Evolutionary conservation across 1,140 invertebrate genomes (phyloP).

Genomic region (Scaptodrosophila lebanonensis): DNA sequence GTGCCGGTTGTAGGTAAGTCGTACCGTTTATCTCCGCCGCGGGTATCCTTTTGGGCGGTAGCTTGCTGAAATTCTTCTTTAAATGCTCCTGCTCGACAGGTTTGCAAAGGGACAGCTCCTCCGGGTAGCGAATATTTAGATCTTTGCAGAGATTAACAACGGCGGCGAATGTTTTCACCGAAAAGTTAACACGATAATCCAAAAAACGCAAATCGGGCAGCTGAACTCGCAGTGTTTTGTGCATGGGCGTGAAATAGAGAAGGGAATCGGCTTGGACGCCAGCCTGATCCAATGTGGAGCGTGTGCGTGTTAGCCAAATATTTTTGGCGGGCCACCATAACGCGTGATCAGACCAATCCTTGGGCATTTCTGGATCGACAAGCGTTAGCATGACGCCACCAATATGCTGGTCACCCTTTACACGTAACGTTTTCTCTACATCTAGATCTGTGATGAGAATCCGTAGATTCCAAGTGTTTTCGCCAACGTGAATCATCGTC

Average conservation of each 20-base stretch:
- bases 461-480: slow-evolving; percentile 97
- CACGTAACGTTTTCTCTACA: slow-evolving; percentile 92
- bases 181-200: slow-evolving; percentile 97
- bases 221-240: slow-evolving; percentile 94
- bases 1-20: slow-evolving; percentile 78
- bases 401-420: slow-evolving; percentile 98
- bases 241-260: slow-evolving; percentile 99
- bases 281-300: slow-evolving; percentile 97
- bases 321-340: slow-evolving; percentile 99
- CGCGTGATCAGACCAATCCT: slow-evolving; percentile 99
- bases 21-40: slow-evolving; percentile 75
- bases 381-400: slow-evolving; percentile 99
- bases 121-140: slow-evolving; percentile 96
- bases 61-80: slow-evolving; percentile 91
- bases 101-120: slow-evolving; percentile 96
- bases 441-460: slow-evolving; percentile 97
- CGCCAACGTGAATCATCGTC: slow-evolving; percentile 84
- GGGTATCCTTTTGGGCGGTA: slow-evolving; percentile 81
- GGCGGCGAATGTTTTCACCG: slow-evolving; percentile 96
- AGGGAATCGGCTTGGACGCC: slow-evolving; percentile 97
- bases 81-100: slow-evolving; percentile 90
- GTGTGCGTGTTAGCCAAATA: slow-evolving; percentile 94
- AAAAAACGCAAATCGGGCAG: slow-evolving; percentile 95
- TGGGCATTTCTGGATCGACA: slow-evolving; percentile 96
- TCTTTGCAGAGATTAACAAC: slow-evolving; percentile 97